A percentile compares a stretch with the other conserved stretches of the same genome.
Conservation (phyloP, 2,797 vertebrate species). For the Eupleurogrammus muticus region DNA sequence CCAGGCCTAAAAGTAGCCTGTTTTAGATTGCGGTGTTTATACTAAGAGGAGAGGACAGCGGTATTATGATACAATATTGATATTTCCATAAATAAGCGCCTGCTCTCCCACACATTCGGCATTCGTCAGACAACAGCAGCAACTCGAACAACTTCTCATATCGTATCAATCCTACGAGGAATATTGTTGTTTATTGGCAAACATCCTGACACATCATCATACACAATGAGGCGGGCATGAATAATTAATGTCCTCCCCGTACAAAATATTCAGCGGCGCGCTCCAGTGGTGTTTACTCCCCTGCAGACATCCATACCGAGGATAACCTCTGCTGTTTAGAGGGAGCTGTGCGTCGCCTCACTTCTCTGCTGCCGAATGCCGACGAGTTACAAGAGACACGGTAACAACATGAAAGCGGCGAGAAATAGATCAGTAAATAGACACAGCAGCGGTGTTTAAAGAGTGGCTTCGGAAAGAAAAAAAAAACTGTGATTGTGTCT, state of each 20-base stretch:
- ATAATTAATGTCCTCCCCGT: slow-evolving; percentile 84
- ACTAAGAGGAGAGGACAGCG: slow-evolving; percentile 62
- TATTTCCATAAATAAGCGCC: slow-evolving; percentile 80
- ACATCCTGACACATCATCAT: slow-evolving; percentile 87
- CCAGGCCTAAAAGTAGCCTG: slow-evolving; percentile 55
- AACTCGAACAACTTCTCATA: slow-evolving; percentile 82
- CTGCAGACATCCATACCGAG: slow-evolving; percentile 85
- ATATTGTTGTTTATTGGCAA: slow-evolving; percentile 87
- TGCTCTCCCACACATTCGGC: slow-evolving; percentile 65
- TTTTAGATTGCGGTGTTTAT: slow-evolving; percentile 65
- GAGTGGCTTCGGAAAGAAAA: slow-evolving; percentile 46
- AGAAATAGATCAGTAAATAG: slow-evolving; percentile 80
- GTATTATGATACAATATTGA: slow-evolving; percentile 80
- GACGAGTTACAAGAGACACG: slow-evolving; percentile 78
- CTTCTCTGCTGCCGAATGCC: slow-evolving; percentile 68
- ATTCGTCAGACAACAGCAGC: slow-evolving; percentile 69
- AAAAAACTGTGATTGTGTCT: slow-evolving; percentile 61
- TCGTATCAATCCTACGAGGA: slow-evolving; percentile 82
- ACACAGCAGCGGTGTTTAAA: slow-evolving; percentile 74
- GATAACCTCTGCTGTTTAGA: slow-evolving; percentile 82
- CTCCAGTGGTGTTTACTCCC: slow-evolving; percentile 85
- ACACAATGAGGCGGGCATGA: slow-evolving; percentile 83
- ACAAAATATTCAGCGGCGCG: slow-evolving; percentile 79
- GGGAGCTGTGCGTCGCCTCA: slow-evolving; percentile 73
- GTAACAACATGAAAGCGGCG: slow-evolving; percentile 76